phyloP scores from a whole-genome alignment of 2,113 vertebrate species.

The Protobothrops mucrosquamatus region DNA sequence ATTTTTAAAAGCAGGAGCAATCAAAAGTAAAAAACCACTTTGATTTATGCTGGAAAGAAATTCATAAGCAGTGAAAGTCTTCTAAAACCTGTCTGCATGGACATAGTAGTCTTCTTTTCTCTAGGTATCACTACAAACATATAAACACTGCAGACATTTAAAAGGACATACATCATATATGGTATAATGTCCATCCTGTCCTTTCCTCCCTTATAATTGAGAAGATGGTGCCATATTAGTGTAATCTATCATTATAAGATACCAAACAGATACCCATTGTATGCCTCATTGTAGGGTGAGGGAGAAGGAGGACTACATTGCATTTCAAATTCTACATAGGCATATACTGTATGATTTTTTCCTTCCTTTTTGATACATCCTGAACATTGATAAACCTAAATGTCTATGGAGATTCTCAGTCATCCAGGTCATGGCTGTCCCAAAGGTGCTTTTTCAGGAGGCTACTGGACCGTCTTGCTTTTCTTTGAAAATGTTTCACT shows the following conservation, averaged over 20 bases:
- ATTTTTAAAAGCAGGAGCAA: not conserved
- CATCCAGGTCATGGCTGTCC: too few species aligned
- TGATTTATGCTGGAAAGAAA: not conserved
- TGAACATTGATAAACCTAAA: not conserved
- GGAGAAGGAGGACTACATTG: not conserved
- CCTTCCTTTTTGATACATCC: not conserved
- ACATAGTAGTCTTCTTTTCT: not conserved
- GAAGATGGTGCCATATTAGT: not conserved
- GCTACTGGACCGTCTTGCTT: too few species aligned
- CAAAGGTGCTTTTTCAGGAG: too few species aligned
- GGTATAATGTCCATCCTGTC: not conserved
- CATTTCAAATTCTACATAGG: not conserved
- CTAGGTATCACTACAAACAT: not conserved
- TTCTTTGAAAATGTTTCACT: too few species aligned
- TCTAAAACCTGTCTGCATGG: not conserved
- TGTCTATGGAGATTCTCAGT: too few species aligned
- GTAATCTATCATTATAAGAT: not conserved
- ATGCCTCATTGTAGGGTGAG: not conserved
- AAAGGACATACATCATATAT: not conserved
- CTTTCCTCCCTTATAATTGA: not conserved
- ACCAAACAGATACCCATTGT: not conserved
- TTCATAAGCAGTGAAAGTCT: not conserved
- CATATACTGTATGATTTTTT: not conserved
- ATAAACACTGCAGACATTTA: too few species aligned
- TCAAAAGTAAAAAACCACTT: not conserved